Percentiles rank a stretch among this genome's conserved stretches.
These are phyloP conservation scores for Acholoe squamosa DNA, from an alignment of 2,888 invertebrate species.

Conservation along the genomic window DNA sequence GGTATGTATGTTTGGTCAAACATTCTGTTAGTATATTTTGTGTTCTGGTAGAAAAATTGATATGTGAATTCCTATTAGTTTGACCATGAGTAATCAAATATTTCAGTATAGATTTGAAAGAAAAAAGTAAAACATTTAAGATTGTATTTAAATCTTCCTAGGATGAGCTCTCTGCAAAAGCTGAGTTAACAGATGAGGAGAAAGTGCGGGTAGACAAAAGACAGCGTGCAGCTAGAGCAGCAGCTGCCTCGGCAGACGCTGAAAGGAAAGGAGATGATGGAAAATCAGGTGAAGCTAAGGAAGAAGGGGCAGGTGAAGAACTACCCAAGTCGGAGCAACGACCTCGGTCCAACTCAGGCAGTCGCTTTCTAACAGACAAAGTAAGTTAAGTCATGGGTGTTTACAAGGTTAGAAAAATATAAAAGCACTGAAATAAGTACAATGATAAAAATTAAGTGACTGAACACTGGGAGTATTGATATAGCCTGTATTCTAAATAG, in stretches of 20 bases:
- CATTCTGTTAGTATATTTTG: too few relatives aligned
- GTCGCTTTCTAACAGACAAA: constrained; percentile 91
- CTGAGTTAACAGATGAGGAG: constrained; percentile 58
- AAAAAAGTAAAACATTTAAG: neutral
- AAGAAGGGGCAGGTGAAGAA: neutral
- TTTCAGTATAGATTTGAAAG: neutral
- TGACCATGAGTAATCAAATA: neutral
- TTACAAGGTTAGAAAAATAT: too few relatives aligned
- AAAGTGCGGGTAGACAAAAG: neutral
- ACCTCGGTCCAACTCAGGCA: constrained; percentile 91
- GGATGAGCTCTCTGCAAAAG: constrained; percentile 54
- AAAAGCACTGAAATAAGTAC: too few relatives aligned
- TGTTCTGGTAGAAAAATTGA: too few relatives aligned
- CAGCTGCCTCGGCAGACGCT: neutral
- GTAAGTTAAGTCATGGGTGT: constrained; percentile 78
- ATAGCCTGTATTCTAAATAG: too few relatives aligned
- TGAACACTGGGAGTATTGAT: too few relatives aligned
- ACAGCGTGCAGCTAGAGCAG: neutral
- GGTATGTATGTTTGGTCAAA: constrained; percentile 80
- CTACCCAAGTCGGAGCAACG: constrained; percentile 66
- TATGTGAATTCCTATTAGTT: too few relatives aligned
- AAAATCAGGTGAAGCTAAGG: neutral
- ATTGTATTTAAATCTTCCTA: neutral
- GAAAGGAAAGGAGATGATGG: neutral
- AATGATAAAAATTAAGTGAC: too few relatives aligned